A percentile compares a stretch with the other conserved stretches of the same genome.
These are phyloP conservation scores for Hemithea aestivaria DNA, from an alignment of 2,888 invertebrate genomes.

Conservation along the genomic window DNA sequence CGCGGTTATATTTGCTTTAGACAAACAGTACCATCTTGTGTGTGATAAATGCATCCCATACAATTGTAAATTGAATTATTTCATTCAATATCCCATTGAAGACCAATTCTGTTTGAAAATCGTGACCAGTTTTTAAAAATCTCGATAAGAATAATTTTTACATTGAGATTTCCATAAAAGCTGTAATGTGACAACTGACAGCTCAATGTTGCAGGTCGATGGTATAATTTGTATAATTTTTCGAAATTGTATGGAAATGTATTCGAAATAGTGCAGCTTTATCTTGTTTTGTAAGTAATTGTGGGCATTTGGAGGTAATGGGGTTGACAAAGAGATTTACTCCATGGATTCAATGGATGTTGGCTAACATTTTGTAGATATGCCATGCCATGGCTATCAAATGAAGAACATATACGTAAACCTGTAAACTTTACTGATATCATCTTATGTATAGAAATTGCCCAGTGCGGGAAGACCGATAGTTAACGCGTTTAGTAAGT, in stretches of 20 bases:
- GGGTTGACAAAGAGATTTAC: constrained; percentile 12
- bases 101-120: neutral
- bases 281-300: constrained; percentile 16
- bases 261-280: constrained; percentile 6
- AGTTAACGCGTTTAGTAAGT: too few species aligned
- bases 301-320: constrained; percentile 14
- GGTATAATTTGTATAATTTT: constrained; percentile 4
- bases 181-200: too few species aligned
- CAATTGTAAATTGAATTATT: constrained; percentile 55
- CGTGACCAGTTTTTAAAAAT: too few species aligned
- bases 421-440: too few species aligned
- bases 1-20: constrained; percentile 26
- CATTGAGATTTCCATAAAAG: neutral
- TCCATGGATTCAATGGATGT: constrained; percentile 3
- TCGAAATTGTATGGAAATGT: constrained; percentile 9
- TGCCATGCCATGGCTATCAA: too few species aligned
- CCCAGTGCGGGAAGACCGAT: too few species aligned
- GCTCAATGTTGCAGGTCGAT: neutral
- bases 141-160: too few species aligned
- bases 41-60: constrained; percentile 52
- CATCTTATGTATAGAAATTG: too few species aligned
- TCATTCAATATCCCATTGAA: constrained; percentile 36
- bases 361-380: too few species aligned
- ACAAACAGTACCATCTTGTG: constrained; percentile 25
- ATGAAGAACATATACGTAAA: too few species aligned